Evolutionary conservation across 2,113 vertebrate species (phyloP).

Genomic region (Vireo altiloquus): DNA sequence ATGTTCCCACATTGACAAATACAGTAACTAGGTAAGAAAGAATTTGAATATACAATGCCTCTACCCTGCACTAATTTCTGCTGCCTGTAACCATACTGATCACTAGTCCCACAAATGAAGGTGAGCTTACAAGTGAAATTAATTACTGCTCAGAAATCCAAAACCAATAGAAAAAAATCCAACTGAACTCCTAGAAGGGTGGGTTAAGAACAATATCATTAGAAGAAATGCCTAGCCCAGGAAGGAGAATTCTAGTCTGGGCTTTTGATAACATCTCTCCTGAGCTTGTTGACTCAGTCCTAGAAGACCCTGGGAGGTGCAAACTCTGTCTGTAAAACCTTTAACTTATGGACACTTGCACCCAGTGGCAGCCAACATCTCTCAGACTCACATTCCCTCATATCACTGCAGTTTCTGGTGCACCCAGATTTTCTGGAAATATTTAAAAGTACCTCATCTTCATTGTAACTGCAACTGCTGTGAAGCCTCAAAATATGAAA

Average conservation of each 20-base stretch:
- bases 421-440: neutral
- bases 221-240: neutral
- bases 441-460: neutral
- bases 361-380: neutral
- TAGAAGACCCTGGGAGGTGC: neutral
- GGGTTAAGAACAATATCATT: neutral
- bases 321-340: neutral
- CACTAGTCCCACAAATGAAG: neutral
- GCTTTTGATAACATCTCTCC: neutral
- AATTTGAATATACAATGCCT: neutral
- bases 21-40: constrained; percentile 70
- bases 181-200: neutral
- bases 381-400: neutral
- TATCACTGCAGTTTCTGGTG: neutral
- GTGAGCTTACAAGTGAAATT: neutral
- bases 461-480: neutral
- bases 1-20: constrained; percentile 3
- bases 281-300: neutral
- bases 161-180: neutral
- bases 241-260: neutral
- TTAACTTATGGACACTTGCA: neutral
- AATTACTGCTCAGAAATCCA: neutral
- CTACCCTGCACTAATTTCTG: neutral
- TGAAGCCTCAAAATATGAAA: neutral
- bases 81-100: neutral